phyloP scores from a whole-genome alignment of 2,797 vertebrate species.

The Halcyon leucocephala region DNA sequence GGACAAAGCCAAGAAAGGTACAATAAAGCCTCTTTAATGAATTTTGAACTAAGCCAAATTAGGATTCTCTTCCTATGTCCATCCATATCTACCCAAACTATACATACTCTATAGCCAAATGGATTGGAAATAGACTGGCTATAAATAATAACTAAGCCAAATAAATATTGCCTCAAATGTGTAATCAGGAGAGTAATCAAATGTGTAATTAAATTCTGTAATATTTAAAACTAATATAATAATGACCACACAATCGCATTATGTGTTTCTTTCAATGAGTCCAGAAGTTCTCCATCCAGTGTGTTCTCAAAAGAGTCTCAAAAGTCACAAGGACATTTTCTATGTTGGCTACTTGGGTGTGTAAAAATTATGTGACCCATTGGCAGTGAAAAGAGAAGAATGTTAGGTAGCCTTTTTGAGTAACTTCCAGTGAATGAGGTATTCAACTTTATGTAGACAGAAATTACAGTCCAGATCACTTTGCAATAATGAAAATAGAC shows the following conservation, averaged over 20 bases:
- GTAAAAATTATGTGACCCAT: not conserved
- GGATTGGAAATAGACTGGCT: not conserved
- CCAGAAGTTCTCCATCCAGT: not conserved
- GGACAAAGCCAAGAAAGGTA: not conserved
- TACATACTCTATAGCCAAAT: not conserved
- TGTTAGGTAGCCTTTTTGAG: not conserved
- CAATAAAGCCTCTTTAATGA: not conserved
- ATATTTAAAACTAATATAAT: not conserved
- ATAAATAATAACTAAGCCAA: not conserved
- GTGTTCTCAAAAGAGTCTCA: not conserved
- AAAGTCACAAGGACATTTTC: not conserved
- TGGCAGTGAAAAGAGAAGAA: not conserved
- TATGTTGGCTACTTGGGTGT: not conserved
- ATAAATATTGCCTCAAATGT: not conserved
- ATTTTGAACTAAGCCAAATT: not conserved
- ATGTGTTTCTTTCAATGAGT: not conserved
- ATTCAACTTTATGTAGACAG: not conserved
- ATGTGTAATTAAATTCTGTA: not conserved
- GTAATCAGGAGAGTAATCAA: not conserved
- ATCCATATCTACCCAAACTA: not conserved
- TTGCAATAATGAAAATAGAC: not conserved
- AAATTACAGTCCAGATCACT: not conserved
- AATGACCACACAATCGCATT: not conserved
- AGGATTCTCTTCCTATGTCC: not conserved
- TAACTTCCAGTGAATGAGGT: not conserved